Evolutionary conservation across 2,797 vertebrate species (phyloP), one percentile per base, ranked within the genome.

Genomic region (Gallinago stenura): DNA sequence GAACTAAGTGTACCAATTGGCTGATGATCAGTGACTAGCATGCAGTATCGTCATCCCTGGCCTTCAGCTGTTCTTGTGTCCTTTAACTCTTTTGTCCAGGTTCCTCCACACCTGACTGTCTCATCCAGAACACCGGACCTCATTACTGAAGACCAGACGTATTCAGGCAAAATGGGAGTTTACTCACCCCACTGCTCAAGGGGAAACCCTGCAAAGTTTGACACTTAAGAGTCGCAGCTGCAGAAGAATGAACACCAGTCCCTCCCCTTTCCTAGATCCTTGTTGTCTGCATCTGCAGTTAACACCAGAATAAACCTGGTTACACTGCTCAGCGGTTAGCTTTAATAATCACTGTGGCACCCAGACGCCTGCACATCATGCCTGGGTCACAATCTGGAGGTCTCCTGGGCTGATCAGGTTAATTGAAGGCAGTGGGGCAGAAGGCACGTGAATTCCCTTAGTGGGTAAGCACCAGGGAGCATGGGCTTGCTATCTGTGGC

Each of bases 251-350:
- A 66, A 0, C 0, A 8, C 6, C 2, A 2, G 4, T 17, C 15
- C 3, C 39, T 69, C 3, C 7, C 20, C 9, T 66, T 73, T 84
- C 37, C 33, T 48, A 71, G 2, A 11, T 54, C 6, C 43, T 53
- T 33, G 11, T 46, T 0, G 0, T n/a, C 43, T 35, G 26, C n/a
- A 17, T 41, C 14, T 53, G 28, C 12, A 35, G n/a, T 12, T 37
- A 68, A 48, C 5, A 16, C 15, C n/a, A 41, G 22, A 15, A 7
- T 60, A 39, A 51, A n/a, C 35, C 10, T 39, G 10, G 13, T 35
- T 15, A 41, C 39, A 16, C 22, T 35, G 24, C 15, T 46, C 46
- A 30, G 28, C 0, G 0, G 17, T n/a, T 61, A 45, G 28, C 21
- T 9, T 1, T 2, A 54, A 39, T 10, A 41, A 53, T 15, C 33